Percentiles rank a stretch among this genome's conserved stretches.
Conservation (phyloP, 2,113 vertebrate species). For the Boleophthalmus pectinirostris region DNA sequence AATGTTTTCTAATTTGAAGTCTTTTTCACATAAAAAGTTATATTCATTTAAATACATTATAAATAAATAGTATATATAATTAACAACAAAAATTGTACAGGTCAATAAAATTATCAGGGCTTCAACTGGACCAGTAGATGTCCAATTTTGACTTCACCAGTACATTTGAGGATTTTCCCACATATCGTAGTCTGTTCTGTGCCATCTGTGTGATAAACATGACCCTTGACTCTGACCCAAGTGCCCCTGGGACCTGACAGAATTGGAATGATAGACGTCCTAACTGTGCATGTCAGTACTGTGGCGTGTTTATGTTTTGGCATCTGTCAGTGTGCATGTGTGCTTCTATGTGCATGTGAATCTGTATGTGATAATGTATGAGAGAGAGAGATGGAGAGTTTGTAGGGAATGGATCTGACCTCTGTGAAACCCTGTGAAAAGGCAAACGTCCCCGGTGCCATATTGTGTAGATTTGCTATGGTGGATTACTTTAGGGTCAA, state of each 20-base stretch:
- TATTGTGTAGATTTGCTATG: constrained; percentile 14
- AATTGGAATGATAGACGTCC: constrained; percentile 18
- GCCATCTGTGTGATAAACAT: constrained; percentile 16
- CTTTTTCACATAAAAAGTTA: too few species aligned
- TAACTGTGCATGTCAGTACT: constrained; percentile 21
- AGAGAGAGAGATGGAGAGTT: constrained; percentile 2
- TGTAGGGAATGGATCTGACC: constrained; percentile 3
- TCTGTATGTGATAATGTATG: constrained; percentile 20
- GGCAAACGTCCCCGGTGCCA: constrained; percentile 27
- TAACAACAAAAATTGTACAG: too few species aligned
- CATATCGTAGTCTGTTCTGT: neutral
- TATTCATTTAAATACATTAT: too few species aligned
- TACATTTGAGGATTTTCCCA: neutral
- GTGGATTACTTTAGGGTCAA: constrained; percentile 21
- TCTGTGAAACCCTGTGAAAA: constrained; percentile 17
- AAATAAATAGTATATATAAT: too few species aligned
- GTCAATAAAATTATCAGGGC: too few species aligned
- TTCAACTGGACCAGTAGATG: neutral
- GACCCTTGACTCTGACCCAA: constrained; percentile 59
- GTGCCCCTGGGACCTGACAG: constrained; percentile 36
- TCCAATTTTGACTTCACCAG: neutral
- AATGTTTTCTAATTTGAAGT: too few species aligned
- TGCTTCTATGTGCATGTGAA: neutral
- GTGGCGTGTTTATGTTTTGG: constrained; percentile 31
- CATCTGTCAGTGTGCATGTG: neutral